Conservation (phyloP, 2,888 invertebrate genomes). For the Erebia aethiops region DNA sequence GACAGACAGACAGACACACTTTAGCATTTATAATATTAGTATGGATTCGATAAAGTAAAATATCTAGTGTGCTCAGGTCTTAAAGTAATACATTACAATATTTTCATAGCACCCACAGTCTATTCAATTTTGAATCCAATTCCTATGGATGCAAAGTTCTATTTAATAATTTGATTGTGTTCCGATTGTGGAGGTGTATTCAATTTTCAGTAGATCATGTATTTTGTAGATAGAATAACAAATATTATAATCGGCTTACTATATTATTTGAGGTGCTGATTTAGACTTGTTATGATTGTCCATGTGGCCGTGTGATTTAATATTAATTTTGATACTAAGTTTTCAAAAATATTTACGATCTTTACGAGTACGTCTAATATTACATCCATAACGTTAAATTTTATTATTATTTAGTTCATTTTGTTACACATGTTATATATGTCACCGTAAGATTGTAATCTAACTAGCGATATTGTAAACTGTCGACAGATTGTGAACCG, state of each 20-base stretch:
- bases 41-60: not conserved
- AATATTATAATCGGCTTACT: constrained; percentile 46
- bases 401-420: too few species aligned
- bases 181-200: constrained; percentile 49
- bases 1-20: too few species aligned
- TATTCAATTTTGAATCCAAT: constrained; percentile 51
- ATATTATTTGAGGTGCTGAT: constrained; percentile 53
- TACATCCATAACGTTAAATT: too few species aligned
- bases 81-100: constrained; percentile 58
- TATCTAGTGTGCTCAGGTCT: not conserved
- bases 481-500: too few species aligned
- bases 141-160: constrained; percentile 43
- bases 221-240: constrained; percentile 56
- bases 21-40: too few species aligned
- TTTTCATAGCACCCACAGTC: constrained; percentile 42
- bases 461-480: too few species aligned
- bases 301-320: not conserved
- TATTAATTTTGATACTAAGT: too few species aligned
- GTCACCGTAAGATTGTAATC: too few species aligned
- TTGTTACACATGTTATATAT: too few species aligned
- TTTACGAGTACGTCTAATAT: too few species aligned
- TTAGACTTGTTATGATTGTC: constrained; percentile 43
- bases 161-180: constrained; percentile 41
- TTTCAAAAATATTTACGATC: too few species aligned
- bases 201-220: constrained; percentile 58